phyloP scores from a whole-genome alignment of 2,888 invertebrate species.

The Rhimphoctona megacephalus region DNA sequence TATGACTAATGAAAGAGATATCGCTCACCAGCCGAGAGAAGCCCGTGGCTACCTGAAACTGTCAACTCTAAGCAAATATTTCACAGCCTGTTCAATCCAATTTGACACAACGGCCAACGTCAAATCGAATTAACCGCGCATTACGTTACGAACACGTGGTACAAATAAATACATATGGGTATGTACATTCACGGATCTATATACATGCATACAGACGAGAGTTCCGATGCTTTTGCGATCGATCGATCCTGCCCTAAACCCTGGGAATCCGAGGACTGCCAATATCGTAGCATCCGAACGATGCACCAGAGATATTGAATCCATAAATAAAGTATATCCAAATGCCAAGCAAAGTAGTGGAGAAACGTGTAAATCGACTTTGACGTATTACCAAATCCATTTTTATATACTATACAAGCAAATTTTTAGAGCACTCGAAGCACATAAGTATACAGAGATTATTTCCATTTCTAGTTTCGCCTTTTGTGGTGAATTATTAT shows the following conservation, averaged over 20 bases:
- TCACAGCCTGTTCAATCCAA: conserved; percentile 79
- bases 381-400: conserved; percentile 18
- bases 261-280: conserved; percentile 47
- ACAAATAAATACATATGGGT: conserved; percentile 66
- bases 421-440: neutral
- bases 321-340: conserved; percentile 30
- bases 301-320: conserved; percentile 24
- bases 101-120: conserved; percentile 78
- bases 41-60: conserved; percentile 66
- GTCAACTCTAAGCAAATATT: conserved; percentile 80
- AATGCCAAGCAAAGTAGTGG: neutral
- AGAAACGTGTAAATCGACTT: conserved; percentile 18
- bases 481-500: neutral
- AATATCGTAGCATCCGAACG: conserved; percentile 35
- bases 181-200: conserved; percentile 2
- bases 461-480: neutral
- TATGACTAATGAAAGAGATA: conserved; percentile 46
- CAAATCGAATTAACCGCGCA: conserved; percentile 80
- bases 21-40: conserved; percentile 63
- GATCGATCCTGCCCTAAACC: conserved; percentile 58
- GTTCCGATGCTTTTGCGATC: conserved; percentile 50
- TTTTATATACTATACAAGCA: neutral
- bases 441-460: neutral
- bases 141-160: conserved; percentile 71
- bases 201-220: conserved; percentile 14